Percentiles rank a stretch among this genome's conserved stretches.
Evolutionary conservation across 2,888 invertebrate genomes (phyloP).

Genomic region (Heliconius ismenius): DNA sequence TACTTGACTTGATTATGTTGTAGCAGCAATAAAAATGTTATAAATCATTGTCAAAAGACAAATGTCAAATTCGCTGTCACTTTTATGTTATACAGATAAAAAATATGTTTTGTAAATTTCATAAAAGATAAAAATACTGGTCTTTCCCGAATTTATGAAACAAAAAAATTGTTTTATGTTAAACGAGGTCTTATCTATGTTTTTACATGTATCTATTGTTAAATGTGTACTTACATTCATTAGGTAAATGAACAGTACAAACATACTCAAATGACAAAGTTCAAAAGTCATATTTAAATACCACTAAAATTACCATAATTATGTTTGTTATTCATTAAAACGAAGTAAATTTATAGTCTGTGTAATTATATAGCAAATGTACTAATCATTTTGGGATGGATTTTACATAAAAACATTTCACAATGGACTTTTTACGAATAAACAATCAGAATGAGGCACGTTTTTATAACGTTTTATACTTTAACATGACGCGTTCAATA

Average conservation of each 20-base stretch:
- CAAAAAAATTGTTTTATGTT: neutral
- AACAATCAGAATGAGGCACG: neutral
- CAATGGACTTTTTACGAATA: neutral
- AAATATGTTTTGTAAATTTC: neutral
- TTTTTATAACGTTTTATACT: neutral
- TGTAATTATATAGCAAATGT: neutral
- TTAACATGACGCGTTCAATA: neutral
- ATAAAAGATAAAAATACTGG: neutral
- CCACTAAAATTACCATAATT: slow-evolving; percentile 50
- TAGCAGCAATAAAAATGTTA: neutral
- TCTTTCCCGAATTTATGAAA: neutral
- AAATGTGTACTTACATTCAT: slow-evolving; percentile 28
- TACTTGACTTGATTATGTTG: neutral
- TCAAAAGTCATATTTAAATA: slow-evolving; percentile 55
- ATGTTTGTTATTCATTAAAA: slow-evolving; percentile 3
- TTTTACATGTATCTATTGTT: slow-evolving; percentile 16
- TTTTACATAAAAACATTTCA: neutral
- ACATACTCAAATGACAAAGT: slow-evolving; percentile 48
- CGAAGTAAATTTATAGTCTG: neutral
- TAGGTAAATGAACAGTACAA: slow-evolving; percentile 40
- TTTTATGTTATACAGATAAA: neutral
- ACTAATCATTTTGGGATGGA: neutral
- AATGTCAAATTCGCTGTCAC: neutral
- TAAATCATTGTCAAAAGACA: slow-evolving; percentile 1
- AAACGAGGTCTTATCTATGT: slow-evolving; percentile 23